A percentile compares a stretch with the other conserved stretches of the same genome.
Conservation (phyloP, 2,113 vertebrate species). For the Crotalus viridis region DNA sequence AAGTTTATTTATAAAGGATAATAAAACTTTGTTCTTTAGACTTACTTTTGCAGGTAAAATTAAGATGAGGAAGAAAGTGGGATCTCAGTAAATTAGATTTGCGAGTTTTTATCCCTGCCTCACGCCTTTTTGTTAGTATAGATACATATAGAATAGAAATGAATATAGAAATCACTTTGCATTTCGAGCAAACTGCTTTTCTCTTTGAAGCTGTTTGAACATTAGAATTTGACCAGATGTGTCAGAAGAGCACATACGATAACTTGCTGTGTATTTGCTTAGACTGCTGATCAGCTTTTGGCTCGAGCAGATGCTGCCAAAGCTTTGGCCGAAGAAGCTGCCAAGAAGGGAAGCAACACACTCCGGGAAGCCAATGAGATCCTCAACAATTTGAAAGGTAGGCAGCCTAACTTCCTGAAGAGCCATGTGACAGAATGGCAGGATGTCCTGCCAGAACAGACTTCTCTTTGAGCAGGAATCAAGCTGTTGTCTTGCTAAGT, state of each 20-base stretch:
- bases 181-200: neutral
- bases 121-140: neutral
- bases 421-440: neutral
- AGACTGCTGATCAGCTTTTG: constrained; percentile 95
- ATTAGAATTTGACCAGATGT: fast-evolving
- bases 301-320: constrained; percentile 95
- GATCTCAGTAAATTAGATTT: neutral
- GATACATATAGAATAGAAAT: neutral
- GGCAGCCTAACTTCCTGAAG: neutral
- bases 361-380: constrained; percentile 89
- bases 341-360: constrained; percentile 85
- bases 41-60: neutral
- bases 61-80: neutral
- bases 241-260: neutral
- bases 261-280: constrained; percentile 9
- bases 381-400: constrained; percentile 89
- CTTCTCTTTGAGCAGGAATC: neutral
- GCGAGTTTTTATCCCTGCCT: neutral
- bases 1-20: neutral
- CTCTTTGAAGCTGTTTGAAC: neutral
- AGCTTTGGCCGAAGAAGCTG: constrained; percentile 90
- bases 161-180: neutral
- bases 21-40: neutral
- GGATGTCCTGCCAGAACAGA: too few species aligned
- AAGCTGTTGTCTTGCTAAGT: neutral